These are phyloP conservation scores for Tetragnatha montana DNA, from an alignment of 2,888 invertebrate species.

Conservation along the genomic window DNA sequence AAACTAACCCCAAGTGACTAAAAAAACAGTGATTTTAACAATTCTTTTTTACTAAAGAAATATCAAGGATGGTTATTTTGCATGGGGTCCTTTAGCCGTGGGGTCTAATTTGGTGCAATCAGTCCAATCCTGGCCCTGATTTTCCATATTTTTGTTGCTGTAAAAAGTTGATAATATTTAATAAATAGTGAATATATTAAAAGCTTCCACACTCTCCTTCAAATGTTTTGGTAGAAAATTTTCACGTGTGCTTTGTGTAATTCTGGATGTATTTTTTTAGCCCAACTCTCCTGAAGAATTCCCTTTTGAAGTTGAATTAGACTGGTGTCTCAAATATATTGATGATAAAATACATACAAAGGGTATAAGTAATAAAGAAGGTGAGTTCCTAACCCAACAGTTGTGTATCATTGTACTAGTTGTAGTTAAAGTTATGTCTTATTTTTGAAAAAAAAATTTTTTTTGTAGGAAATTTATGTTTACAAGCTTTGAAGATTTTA, in stretches of 20 bases:
- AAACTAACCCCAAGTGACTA: too few species aligned
- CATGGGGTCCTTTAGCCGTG: too few species aligned
- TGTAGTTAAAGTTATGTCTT: neutral
- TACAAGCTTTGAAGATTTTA: conserved; percentile 32
- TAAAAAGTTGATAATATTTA: too few species aligned
- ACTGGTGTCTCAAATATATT: conserved; percentile 8
- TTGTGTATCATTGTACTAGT: neutral
- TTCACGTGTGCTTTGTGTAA: neutral
- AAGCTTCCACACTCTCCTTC: too few species aligned
- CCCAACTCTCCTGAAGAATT: neutral
- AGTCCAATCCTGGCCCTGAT: too few species aligned
- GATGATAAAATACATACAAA: conserved; percentile 25
- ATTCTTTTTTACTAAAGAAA: too few species aligned
- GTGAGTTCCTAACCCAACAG: neutral
- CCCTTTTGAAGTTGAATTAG: conserved; percentile 31
- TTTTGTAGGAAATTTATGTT: conserved; percentile 18
- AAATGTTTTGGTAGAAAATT: too few species aligned
- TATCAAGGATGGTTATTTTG: too few species aligned
- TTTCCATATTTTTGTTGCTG: too few species aligned
- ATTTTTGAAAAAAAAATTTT: conserved; percentile 1
- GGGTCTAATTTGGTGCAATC: too few species aligned
- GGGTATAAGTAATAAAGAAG: conserved; percentile 20
- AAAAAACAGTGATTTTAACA: too few species aligned
- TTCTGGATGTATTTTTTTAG: neutral
- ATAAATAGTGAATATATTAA: too few species aligned